phyloP scores from a whole-genome alignment of 2,113 vertebrate species.

The Micromys minutus region DNA sequence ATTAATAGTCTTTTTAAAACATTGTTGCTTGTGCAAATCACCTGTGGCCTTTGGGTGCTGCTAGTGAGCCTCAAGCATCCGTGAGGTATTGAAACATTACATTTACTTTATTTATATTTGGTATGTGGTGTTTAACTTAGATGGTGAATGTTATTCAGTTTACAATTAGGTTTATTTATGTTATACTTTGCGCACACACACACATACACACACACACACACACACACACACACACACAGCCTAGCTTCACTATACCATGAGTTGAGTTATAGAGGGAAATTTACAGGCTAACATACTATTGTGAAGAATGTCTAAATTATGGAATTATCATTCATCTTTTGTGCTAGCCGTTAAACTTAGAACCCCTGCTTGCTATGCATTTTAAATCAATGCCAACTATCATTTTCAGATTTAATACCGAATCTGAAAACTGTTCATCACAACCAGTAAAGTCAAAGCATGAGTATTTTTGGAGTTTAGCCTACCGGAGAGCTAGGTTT shows the following conservation, averaged over 20 bases:
- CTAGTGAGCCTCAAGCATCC: not conserved
- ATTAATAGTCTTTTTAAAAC: slow-evolving; percentile 59
- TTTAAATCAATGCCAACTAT: slow-evolving; percentile 9
- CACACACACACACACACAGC: not conserved
- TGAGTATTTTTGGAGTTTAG: not conserved
- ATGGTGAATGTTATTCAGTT: slow-evolving; percentile 16
- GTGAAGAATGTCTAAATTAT: not conserved
- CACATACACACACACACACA: not conserved
- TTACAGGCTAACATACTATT: not conserved
- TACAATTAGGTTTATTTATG: not conserved
- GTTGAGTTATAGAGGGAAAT: slow-evolving; percentile 12
- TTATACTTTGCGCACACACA: not conserved
- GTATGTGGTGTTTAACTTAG: not conserved
- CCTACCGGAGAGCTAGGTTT: not conserved
- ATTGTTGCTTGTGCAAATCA: slow-evolving; percentile 62
- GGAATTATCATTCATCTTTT: not conserved
- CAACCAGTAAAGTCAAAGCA: not conserved
- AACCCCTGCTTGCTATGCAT: not conserved
- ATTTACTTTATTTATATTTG: slow-evolving; percentile 14
- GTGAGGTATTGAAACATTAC: not conserved
- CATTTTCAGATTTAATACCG: not conserved
- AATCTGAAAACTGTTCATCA: slow-evolving; percentile 1
- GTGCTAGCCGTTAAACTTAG: not conserved
- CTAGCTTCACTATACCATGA: not conserved
- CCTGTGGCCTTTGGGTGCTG: slow-evolving; percentile 2